phyloP scores from a whole-genome alignment of 2,113 vertebrate species.

The Paratilapia polleni region DNA sequence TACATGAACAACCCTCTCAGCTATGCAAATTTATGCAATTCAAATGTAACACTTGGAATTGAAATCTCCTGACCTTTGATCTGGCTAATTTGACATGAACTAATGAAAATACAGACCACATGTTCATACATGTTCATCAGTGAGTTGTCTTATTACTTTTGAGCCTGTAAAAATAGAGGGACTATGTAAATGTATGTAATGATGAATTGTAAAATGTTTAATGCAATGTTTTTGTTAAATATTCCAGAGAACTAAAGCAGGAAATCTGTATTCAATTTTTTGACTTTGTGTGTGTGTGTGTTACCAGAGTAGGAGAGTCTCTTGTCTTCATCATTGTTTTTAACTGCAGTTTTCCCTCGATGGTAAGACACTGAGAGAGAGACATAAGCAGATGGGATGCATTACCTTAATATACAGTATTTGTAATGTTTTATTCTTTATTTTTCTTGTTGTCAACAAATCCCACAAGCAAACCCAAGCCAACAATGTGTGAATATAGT shows the following conservation, averaged over 20 bases:
- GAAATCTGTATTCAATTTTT: neutral
- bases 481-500: neutral
- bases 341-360: slow-evolving; percentile 61
- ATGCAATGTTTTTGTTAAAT: neutral
- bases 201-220: neutral
- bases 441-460: neutral
- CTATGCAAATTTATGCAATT: no score
- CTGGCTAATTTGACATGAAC: no score
- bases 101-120: no score
- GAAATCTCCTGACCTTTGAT: no score
- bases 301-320: slow-evolving; percentile 55
- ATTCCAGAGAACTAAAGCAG: neutral
- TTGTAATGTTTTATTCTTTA: neutral
- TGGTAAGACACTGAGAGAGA: slow-evolving; percentile 75
- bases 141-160: neutral
- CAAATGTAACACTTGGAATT: no score
- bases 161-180: neutral
- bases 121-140: neutral
- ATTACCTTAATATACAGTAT: no score
- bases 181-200: neutral
- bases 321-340: slow-evolving; percentile 59
- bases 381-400: neutral
- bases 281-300: neutral
- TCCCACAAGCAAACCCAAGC: neutral
- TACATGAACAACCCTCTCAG: no score